These are phyloP conservation scores for Leucosticte australis DNA, from an alignment of 2,113 vertebrate species.

Conservation along the genomic window DNA sequence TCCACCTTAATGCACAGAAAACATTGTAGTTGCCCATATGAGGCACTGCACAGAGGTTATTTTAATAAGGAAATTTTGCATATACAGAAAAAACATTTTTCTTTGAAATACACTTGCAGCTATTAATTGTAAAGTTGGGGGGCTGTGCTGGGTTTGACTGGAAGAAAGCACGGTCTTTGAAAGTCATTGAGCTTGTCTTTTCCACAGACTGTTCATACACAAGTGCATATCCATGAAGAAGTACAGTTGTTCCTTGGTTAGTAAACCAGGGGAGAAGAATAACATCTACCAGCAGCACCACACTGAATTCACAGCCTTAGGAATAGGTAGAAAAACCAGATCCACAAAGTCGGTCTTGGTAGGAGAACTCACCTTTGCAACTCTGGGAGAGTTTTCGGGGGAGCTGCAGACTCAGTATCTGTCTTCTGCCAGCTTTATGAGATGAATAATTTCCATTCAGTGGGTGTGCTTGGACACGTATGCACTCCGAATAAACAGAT, in stretches of 20 bases:
- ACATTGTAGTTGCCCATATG: background rate
- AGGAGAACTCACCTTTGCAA: background rate
- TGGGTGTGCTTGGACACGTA: accelerated
- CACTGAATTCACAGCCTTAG: background rate
- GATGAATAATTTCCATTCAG: background rate
- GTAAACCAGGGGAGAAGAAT: background rate
- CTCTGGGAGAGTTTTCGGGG: background rate
- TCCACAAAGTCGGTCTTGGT: background rate
- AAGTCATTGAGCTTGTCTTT: background rate
- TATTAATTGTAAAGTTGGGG: background rate
- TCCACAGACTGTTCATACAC: accelerated
- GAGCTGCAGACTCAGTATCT: background rate
- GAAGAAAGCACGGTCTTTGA: background rate
- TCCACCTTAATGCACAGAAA: background rate
- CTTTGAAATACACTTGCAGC: background rate
- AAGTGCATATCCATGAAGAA: background rate
- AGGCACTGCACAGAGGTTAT: background rate
- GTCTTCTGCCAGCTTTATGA: background rate
- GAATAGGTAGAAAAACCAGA: background rate
- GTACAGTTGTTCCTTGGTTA: background rate
- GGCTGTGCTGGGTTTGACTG: background rate
- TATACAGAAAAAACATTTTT: background rate
- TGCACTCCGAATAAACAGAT: background rate
- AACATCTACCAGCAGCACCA: background rate
- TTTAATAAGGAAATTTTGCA: background rate